A percentile compares a stretch with the other conserved stretches of the same genome.
These are phyloP conservation scores for Mystacides longicornis DNA, from an alignment of 2,888 invertebrate species.

Conservation along the genomic window DNA sequence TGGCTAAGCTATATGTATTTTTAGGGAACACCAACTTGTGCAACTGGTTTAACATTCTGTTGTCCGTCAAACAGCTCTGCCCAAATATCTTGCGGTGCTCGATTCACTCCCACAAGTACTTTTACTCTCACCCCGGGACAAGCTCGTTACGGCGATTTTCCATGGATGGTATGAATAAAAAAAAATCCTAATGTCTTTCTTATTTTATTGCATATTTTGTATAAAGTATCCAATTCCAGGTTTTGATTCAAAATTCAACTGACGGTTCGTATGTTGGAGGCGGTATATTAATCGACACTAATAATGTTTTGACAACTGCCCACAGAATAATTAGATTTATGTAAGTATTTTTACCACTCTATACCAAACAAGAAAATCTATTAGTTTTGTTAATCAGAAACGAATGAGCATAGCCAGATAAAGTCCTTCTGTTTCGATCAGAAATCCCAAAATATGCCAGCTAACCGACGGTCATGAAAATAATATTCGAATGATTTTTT, in stretches of 20 bases:
- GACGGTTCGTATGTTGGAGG: constrained; percentile 63
- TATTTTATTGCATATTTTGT: too few relatives aligned
- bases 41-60: constrained; percentile 41
- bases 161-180: constrained; percentile 56
- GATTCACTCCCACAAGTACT: constrained; percentile 36
- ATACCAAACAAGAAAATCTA: too few relatives aligned
- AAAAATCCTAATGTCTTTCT: background rate
- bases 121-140: constrained; percentile 43
- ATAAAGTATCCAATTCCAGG: constrained; percentile 33
- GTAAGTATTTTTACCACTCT: constrained; percentile 48
- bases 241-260: constrained; percentile 46
- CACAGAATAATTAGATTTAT: constrained; percentile 56
- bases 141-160: constrained; percentile 61
- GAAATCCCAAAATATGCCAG: too few relatives aligned
- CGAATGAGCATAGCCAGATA: too few relatives aligned
- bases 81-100: constrained; percentile 40
- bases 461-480: too few relatives aligned
- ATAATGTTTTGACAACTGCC: constrained; percentile 65
- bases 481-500: too few relatives aligned
- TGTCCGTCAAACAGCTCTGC: constrained; percentile 29
- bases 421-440: too few relatives aligned
- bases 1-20: background rate
- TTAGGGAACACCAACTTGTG: constrained; percentile 30
- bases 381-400: too few relatives aligned
- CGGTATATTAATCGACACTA: constrained; percentile 60